Base-by-base conservation (phyloP, 2,113 vertebrate species). In the Semicossyphus pulcher region DNA sequence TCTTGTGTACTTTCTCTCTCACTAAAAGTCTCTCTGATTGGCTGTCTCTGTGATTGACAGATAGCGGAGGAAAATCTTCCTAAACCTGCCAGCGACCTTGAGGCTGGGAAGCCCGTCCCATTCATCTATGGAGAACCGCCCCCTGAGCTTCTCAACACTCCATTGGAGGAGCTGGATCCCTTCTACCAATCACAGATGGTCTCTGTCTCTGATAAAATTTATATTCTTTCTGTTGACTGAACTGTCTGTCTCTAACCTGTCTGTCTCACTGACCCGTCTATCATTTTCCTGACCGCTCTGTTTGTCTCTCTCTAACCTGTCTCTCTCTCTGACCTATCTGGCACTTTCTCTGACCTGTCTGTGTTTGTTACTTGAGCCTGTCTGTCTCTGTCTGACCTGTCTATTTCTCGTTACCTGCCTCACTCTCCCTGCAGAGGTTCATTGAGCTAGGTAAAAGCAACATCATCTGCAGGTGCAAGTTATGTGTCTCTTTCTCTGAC, bases 101-200 rank as follows among this genome's bases (percentile, higher is more conserved):
- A 92, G 51, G 86, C 86, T 3, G 91, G 91, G 7, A 92, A 90
- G 69, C 64, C 83, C n/a, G 62, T 92, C 25, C 91, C 91, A 15
- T 88, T 90, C 7, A 92, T 92, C 45, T 92, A 76, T 21, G 91
- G 91, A 66, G 84, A 91, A 11, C 89, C 89, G 0, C 70, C 88
- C 7, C 57, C 80, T 26, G 68, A 81, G 16, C 53, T 91, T 10
- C 58, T 88, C 44, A 92, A 87, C 80, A 84, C 31, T 16, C 89
- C 89, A 44, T 11, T 92, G 57, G 89, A 92, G 37, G 91, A 92
- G 3, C 66, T 92, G 73, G 91, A 92, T 62, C 88, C 91, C 4
- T 92, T 84, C 71, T 92, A 91, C 71, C 80, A 86, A 74, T 88
- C 89, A 72, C 64, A 89, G 28, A 88, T 86, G 91, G 91, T 89